Base-by-base conservation (phyloP, 2,888 invertebrate genomes). In the Leptopterna dolabrata region DNA sequence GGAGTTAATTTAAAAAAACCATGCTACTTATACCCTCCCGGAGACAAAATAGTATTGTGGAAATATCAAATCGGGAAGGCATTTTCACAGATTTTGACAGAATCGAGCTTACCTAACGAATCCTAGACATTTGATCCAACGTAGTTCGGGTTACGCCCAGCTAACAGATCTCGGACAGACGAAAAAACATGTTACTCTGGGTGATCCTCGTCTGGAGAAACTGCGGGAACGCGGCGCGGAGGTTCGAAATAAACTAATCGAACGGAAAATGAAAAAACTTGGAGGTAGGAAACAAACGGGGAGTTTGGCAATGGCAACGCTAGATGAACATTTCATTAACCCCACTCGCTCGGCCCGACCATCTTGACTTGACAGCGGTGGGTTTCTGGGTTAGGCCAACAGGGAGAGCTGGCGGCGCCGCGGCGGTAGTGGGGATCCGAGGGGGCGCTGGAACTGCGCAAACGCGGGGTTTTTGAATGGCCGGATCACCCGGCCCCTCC, bases 271-370 rank as follows among this genome's bases (percentile, higher is more conserved):
- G 27, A 81, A 51, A 81, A 51, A 51, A 29, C 47, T 13, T 27
- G 55, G 55, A 81, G 78, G 78, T 78, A 24, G 78, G 78, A 78
- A 78, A 78, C 78, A 78, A 78, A 78, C 85, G 85, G 85, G 73
- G 85, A 85, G 29, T 73, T 71, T 63, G 55, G 73, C 85, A 73
- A 73, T 63, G 55, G 73, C 85, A 73, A 73, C 45, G 85, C 85
- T 85, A 85, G 43, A 85, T 85, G 45, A 47, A 85, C 85, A 85
- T 85, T 85, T 85, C 85, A 73, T 85, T 85, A 85, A 76, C 85
- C 85, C 85, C 85, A 73, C 85, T 85, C 47, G 47, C 73, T 85
- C 45, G 51, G 71, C 73, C 76, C 73, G 71, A 45, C 85, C 85
- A 85, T 85, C 47, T 85, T 83, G 82, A 76, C 80, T 24, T 80